phyloP scores from a whole-genome alignment of 2,113 vertebrate genomes.

The Leucoraja erinaceus region DNA sequence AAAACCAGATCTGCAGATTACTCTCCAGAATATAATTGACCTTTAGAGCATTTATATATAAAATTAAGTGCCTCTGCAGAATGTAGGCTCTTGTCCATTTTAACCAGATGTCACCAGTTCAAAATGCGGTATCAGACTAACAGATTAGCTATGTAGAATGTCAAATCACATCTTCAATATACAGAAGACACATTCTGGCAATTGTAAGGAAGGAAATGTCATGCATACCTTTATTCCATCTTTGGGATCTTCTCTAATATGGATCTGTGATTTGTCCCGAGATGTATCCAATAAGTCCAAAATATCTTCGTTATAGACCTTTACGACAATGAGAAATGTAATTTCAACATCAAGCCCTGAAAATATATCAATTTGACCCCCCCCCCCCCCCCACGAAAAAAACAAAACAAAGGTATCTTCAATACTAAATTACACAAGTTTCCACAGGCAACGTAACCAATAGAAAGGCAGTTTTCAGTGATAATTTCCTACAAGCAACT shows the following conservation, averaged over 20 bases:
- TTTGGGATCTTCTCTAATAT: conserved; percentile 87
- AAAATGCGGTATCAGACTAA: too few species aligned
- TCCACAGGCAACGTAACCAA: background rate
- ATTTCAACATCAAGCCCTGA: too few species aligned
- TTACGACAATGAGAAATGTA: conserved; percentile 38
- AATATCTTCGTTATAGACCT: conserved; percentile 97
- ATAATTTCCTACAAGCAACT: background rate
- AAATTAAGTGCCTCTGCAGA: background rate
- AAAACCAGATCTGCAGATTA: background rate
- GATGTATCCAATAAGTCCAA: conserved; percentile 75
- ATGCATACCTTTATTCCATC: conserved; percentile 82
- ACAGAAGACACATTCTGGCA: background rate
- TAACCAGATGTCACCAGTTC: background rate
- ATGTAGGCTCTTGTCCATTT: background rate
- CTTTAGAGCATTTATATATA: background rate
- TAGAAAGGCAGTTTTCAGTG: background rate
- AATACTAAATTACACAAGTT: background rate
- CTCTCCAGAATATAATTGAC: background rate
- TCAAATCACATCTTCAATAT: background rate
- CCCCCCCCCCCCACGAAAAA: background rate
- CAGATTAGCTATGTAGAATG: background rate
- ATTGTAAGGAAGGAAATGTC: background rate
- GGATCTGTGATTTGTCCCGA: conserved; percentile 73
- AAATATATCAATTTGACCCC: background rate
- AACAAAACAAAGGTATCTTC: background rate